Conservation (phyloP, 2,888 invertebrate species). For the Pasiphila rectangulata region DNA sequence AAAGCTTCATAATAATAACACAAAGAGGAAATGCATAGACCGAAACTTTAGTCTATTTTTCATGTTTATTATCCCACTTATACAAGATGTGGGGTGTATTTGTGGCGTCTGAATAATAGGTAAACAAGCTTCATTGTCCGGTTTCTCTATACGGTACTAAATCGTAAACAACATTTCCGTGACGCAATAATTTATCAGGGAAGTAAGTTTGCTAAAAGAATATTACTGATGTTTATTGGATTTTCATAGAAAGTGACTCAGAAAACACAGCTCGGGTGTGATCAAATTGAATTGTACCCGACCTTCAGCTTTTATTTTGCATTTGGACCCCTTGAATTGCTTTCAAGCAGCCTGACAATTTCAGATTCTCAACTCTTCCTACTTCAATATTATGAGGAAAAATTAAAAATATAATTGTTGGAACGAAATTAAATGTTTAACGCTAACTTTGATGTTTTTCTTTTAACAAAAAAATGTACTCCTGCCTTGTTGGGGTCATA, state of each 20-base stretch:
- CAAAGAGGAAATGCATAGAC: slow-evolving; percentile 26
- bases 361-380: too few species aligned
- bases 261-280: too few species aligned
- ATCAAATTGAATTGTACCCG: slow-evolving; percentile 1
- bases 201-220: slow-evolving; percentile 1
- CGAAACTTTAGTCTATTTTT: slow-evolving; percentile 30
- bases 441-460: slow-evolving; percentile 3
- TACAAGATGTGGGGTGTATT: slow-evolving; percentile 23
- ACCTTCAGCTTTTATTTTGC: too few species aligned
- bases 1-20: slow-evolving; percentile 31
- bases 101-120: slow-evolving; percentile 28
- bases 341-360: too few species aligned
- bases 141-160: slow-evolving; percentile 17
- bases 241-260: neutral
- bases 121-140: slow-evolving; percentile 30
- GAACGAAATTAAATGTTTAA: slow-evolving; percentile 1
- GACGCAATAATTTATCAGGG: slow-evolving; percentile 2
- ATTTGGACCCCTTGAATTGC: too few species aligned
- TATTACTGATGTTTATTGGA: neutral
- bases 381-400: slow-evolving; percentile 14
- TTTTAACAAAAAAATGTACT: slow-evolving; percentile 5
- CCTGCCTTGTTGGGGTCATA: slow-evolving; percentile 22
- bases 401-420: slow-evolving; percentile 2
- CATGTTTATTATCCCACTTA: slow-evolving; percentile 34
- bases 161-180: slow-evolving; percentile 15